Percentiles rank a stretch among this genome's conserved stretches.
Evolutionary conservation across 2,113 vertebrate genomes (phyloP).

Genomic region (Sapayoa aenigma): DNA sequence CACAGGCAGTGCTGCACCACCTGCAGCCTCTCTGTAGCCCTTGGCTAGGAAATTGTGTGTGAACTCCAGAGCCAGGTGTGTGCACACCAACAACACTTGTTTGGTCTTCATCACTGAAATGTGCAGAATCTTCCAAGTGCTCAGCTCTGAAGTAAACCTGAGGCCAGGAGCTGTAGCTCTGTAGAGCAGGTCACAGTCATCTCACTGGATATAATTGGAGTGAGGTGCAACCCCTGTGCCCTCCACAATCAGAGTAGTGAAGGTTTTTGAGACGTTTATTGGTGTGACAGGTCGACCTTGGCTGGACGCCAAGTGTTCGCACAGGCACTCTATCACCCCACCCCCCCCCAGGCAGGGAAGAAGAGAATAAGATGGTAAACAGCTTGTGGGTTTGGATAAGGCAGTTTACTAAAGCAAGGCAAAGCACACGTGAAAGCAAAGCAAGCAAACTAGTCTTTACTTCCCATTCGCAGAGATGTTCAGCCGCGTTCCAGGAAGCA

Average conservation of each 20-base stretch:
- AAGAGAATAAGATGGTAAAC: no score
- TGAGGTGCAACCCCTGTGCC: background rate
- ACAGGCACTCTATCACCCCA: no score
- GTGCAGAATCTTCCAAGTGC: background rate
- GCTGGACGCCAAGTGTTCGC: no score
- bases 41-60: rapidly evolving
- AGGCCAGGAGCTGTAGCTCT: background rate
- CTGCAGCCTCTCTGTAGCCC: background rate
- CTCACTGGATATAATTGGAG: background rate
- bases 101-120: background rate
- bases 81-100: rapidly evolving
- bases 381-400: no score
- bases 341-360: no score
- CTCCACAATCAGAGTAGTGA: background rate
- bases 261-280: background rate
- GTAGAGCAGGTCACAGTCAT: rapidly evolving
- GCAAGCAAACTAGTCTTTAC: no score
- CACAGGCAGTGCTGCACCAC: background rate
- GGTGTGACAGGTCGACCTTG: no score
- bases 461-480: no score
- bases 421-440: no score
- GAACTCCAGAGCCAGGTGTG: background rate
- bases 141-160: background rate
- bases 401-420: no score
- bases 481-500: no score